Conservation (phyloP, 2,888 invertebrate species). For the Sesia bembeciformis region DNA sequence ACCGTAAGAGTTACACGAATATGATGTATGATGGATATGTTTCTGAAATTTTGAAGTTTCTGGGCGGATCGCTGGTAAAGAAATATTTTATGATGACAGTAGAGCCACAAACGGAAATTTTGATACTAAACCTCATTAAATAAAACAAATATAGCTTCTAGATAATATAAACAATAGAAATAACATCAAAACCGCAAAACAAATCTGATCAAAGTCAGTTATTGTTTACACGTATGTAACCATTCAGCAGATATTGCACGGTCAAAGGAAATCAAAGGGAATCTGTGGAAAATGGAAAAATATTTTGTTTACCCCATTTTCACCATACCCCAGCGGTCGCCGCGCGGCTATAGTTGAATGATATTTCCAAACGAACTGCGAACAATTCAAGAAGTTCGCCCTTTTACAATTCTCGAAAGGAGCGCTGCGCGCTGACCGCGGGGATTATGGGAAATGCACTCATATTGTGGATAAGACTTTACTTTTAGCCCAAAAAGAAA, state of each 20-base stretch:
- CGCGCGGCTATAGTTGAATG: conserved; percentile 8
- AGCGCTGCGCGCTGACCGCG: conserved; percentile 20
- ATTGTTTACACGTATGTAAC: neutral
- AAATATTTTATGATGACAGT: no score
- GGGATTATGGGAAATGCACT: conserved; percentile 1
- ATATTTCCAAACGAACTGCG: conserved; percentile 25
- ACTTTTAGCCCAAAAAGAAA: no score
- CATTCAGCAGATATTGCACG: conserved; percentile 1
- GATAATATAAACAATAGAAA: no score
- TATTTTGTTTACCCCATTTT: conserved; percentile 11
- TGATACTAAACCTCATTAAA: no score
- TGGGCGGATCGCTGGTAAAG: no score
- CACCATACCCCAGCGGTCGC: neutral
- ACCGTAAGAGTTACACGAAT: no score
- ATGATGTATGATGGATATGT: no score
- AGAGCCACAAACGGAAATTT: no score
- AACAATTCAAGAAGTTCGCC: conserved; percentile 30
- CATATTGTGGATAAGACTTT: conserved; percentile 13
- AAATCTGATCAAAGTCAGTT: neutral
- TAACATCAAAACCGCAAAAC: neutral
- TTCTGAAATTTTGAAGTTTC: no score
- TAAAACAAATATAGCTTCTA: no score
- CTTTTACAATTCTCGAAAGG: conserved; percentile 37
- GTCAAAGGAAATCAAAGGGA: conserved; percentile 13
- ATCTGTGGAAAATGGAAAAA: conserved; percentile 9